Evolutionary conservation across 2,888 invertebrate genomes (phyloP).

Genomic region (Geotrupes spiniger): DNA sequence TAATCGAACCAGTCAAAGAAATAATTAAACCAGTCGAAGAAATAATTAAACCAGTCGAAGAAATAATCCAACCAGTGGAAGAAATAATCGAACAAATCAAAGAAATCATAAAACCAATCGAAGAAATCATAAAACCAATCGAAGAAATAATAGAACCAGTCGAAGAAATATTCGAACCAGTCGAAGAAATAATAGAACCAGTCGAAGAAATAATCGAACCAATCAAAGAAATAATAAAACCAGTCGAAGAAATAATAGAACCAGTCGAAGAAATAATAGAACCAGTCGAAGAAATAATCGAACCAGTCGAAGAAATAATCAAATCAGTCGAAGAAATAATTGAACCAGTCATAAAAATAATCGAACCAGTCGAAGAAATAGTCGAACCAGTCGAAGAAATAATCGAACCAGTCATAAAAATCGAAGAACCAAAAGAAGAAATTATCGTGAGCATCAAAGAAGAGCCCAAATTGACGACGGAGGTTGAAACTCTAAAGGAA

Average conservation of each 20-base stretch:
- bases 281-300: slow-evolving; percentile 1
- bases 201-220: slow-evolving; percentile 6
- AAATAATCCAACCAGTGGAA: neutral
- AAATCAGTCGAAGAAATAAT: too few species aligned
- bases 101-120: neutral
- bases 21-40: slow-evolving; percentile 6
- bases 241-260: neutral
- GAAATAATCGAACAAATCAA: slow-evolving; percentile 5
- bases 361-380: neutral
- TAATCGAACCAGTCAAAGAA: neutral
- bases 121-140: neutral
- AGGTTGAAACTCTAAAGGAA: too few species aligned
- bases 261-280: neutral
- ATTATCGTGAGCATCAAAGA: too few species aligned
- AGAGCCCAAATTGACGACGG: too few species aligned
- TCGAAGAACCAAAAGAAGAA: slow-evolving; percentile 3
- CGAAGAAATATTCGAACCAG: neutral
- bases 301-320: too few species aligned
- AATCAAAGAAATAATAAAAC: too few species aligned
- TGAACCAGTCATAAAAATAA: too few species aligned
- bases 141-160: slow-evolving; percentile 7
- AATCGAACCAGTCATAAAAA: slow-evolving; percentile 2
- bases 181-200: neutral
- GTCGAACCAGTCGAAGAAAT: neutral
- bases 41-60: neutral